Evolutionary conservation across 2,888 invertebrate genomes (phyloP), one percentile per base, ranked within the genome.

Genomic region (Zaprionus obscuricornis): DNA sequence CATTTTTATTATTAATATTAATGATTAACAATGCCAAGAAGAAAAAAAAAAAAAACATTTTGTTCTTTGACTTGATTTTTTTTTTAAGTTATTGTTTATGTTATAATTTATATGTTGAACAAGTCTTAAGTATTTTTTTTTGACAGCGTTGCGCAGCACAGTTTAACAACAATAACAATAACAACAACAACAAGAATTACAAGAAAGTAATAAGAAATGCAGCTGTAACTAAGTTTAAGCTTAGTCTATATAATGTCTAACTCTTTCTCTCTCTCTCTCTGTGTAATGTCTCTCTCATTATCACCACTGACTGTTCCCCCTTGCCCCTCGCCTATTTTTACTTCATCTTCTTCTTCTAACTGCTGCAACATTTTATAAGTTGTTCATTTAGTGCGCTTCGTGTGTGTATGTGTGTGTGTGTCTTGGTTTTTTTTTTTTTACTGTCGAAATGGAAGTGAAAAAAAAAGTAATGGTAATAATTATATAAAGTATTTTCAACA

Each of bases 401-500:
- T 31, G 11, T 36, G 31, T 40, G 29, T 40, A 57, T 50, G 29
- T n/a, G 10, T 45, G 54, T 17, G 54, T 42, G 31, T 40, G 29
- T 40, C 57, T 50, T 37, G 7, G 27, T 6, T 3, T 27, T 27
- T 4, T 27, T 4, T 7, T 27, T 3, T 39, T 51, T 42, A 56
- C 36, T 17, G 54, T 42, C 49, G 59, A 62, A 46, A 42, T 37
- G 7, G 27, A 7, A 3, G 7, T 27, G 3, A n/a, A 3, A 10
- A n/a, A 27, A 8, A 3, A 7, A 27, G 46, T 55, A 57, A 43
- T 59, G n/a, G 51, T 63, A 82, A 66, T 78, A 78, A 78, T 74
- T 63, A 66, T 67, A 33, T 10, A 40, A 71, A 85, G 74, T 85
- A 78, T 85, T 85, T 58, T 71, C 85, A 77, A 78, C 78, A 78